A percentile compares a stretch with the other conserved stretches of the same genome.
phyloP scores from a whole-genome alignment of 2,797 vertebrate genomes.

The Falco biarmicus region DNA sequence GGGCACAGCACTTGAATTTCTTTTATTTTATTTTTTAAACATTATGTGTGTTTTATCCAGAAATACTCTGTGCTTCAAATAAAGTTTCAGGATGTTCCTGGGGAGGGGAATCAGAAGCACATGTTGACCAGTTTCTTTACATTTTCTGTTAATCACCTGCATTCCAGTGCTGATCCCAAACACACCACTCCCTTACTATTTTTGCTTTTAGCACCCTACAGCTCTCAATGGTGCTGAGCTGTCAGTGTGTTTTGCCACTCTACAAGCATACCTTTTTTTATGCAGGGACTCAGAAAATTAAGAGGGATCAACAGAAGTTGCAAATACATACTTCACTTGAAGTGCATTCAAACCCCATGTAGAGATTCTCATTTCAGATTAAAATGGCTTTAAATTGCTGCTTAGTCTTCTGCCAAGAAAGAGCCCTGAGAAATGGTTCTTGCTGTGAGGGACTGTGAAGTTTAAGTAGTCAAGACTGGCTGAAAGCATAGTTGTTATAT shows the following conservation, averaged over 20 bases:
- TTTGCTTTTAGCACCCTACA: not conserved
- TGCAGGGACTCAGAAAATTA: conserved; percentile 8
- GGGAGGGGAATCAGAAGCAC: not conserved
- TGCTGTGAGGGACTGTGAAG: conserved; percentile 38
- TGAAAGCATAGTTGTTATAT: not conserved
- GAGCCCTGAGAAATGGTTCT: conserved; percentile 14
- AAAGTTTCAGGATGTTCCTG: not conserved
- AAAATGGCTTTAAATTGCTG: conserved; percentile 64
- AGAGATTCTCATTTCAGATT: conserved; percentile 67
- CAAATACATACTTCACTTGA: conserved; percentile 47
- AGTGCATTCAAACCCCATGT: conserved; percentile 41
- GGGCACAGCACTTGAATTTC: not conserved
- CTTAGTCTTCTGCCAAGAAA: conserved; percentile 50
- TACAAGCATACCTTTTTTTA: not conserved
- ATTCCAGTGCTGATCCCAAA: not conserved
- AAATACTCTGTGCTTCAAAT: not conserved
- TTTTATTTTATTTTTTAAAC: not conserved
- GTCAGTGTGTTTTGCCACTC: not conserved
- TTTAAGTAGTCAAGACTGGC: conserved; percentile 28
- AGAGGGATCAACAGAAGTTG: conserved; percentile 51
- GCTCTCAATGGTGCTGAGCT: not conserved
- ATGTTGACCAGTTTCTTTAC: not conserved
- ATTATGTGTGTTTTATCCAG: not conserved
- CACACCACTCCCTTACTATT: not conserved
- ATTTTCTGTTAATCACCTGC: not conserved